Evolutionary conservation across 2,113 vertebrate species (phyloP).

Genomic region (Noturus placidus): DNA sequence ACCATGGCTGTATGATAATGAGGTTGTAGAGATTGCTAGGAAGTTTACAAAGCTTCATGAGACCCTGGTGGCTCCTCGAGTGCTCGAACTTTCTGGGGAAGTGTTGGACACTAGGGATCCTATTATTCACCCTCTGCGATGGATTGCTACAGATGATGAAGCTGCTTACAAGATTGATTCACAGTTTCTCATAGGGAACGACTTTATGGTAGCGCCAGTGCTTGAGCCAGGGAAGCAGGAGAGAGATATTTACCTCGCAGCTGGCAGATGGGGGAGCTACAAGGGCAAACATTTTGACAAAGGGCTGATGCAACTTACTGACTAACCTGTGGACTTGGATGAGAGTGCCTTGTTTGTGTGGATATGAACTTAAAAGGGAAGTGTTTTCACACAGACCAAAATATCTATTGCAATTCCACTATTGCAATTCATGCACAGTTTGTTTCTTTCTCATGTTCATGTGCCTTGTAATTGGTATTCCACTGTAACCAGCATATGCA

Average conservation of each 20-base stretch:
- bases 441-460: background rate
- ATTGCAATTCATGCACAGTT: background rate
- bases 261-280: conserved; percentile 90
- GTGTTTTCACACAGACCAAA: background rate
- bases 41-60: conserved; percentile 86
- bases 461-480: background rate
- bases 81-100: conserved; percentile 87
- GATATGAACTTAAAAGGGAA: conserved; percentile 37
- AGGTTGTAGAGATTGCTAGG: conserved; percentile 86
- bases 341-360: conserved; percentile 87
- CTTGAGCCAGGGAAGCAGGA: conserved; percentile 91
- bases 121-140: conserved; percentile 95
- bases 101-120: conserved; percentile 87
- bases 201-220: conserved; percentile 91
- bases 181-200: conserved; percentile 94
- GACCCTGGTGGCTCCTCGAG: conserved; percentile 84
- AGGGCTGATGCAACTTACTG: conserved; percentile 81
- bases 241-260: conserved; percentile 90
- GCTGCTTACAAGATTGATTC: conserved; percentile 87
- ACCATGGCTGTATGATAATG: conserved; percentile 86
- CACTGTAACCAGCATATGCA: background rate
- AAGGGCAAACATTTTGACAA: conserved; percentile 89
- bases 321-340: conserved; percentile 88
- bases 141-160: conserved; percentile 86
- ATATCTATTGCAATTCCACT: background rate